A percentile compares a stretch with the other conserved stretches of the same genome.
phyloP scores from a whole-genome alignment of 1,140 invertebrate genomes.

The Pseudomyrmex dendroicus region DNA sequence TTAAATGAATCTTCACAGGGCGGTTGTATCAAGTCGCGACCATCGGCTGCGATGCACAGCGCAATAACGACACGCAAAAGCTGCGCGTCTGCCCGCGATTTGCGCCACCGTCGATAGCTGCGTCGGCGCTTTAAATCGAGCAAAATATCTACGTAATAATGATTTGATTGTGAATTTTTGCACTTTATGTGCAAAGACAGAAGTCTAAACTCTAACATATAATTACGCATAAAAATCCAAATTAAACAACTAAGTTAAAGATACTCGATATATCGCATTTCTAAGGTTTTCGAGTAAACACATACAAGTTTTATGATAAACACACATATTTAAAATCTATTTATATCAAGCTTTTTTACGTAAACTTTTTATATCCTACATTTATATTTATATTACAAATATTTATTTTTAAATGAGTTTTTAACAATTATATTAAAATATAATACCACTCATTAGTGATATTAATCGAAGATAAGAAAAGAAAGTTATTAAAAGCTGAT shows the following conservation, averaged over 20 bases:
- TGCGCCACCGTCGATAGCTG: neutral
- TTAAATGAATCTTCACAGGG: neutral
- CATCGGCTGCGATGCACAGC: neutral
- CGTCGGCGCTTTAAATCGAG: constrained; percentile 39
- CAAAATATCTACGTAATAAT: constrained; percentile 15
- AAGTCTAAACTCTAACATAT: neutral
- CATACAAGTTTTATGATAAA: no score
- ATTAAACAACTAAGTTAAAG: neutral
- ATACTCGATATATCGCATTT: neutral
- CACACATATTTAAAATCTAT: no score
- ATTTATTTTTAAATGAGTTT: no score
- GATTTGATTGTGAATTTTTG: neutral
- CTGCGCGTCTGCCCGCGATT: constrained; percentile 4
- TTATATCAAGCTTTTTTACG: no score
- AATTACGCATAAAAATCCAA: neutral
- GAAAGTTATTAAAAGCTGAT: no score
- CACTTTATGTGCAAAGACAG: neutral
- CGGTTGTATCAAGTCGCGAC: neutral
- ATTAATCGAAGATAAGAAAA: no score
- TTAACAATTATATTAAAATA: no score
- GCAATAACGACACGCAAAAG: constrained; percentile 17
- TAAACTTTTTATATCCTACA: no score
- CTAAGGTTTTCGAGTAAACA: no score
- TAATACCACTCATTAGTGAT: no score
- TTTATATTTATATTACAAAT: no score